Percentiles rank a stretch among this genome's conserved stretches.
These are phyloP conservation scores for Drosophila rhopaloa DNA, from an alignment of 1,140 invertebrate species.

Conservation along the genomic window DNA sequence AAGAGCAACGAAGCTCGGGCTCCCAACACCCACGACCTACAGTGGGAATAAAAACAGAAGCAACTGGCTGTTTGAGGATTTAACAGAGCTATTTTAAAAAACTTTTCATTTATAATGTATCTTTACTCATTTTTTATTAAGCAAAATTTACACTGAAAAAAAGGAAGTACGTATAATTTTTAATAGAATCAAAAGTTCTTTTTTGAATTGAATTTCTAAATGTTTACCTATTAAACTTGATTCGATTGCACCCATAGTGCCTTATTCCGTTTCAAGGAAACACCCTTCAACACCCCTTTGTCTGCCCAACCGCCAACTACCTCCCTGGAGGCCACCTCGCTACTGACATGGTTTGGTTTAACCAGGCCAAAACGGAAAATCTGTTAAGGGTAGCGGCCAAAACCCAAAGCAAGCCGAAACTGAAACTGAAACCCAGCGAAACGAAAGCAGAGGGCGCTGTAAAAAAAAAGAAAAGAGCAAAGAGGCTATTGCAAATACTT, in stretches of 20 bases:
- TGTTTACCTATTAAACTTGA: neutral
- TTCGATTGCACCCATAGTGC: constrained; percentile 15
- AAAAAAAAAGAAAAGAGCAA: neutral
- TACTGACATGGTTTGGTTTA: constrained; percentile 73
- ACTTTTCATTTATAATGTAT: no score
- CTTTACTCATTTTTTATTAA: no score
- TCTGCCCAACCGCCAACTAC: constrained; percentile 16
- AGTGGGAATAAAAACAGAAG: constrained; percentile 39
- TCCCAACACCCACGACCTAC: constrained; percentile 27
- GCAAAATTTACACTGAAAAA: no score
- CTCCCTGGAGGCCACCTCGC: constrained; percentile 35
- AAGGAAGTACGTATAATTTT: no score
- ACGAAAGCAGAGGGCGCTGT: constrained; percentile 15
- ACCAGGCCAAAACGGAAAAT: constrained; percentile 54
- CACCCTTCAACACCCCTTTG: neutral
- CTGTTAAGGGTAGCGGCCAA: constrained; percentile 69
- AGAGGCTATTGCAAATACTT: constrained; percentile 37
- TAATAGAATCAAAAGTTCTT: no score
- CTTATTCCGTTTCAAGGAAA: constrained; percentile 6
- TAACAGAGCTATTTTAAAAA: neutral
- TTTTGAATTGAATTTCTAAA: no score
- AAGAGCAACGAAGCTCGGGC: constrained; percentile 56
- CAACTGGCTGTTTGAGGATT: neutral
- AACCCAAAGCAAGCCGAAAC: constrained; percentile 37
- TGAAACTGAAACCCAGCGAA: constrained; percentile 28